Evolutionary conservation across 2,797 vertebrate species (phyloP).

Genomic region (Clarias fuscus): DNA sequence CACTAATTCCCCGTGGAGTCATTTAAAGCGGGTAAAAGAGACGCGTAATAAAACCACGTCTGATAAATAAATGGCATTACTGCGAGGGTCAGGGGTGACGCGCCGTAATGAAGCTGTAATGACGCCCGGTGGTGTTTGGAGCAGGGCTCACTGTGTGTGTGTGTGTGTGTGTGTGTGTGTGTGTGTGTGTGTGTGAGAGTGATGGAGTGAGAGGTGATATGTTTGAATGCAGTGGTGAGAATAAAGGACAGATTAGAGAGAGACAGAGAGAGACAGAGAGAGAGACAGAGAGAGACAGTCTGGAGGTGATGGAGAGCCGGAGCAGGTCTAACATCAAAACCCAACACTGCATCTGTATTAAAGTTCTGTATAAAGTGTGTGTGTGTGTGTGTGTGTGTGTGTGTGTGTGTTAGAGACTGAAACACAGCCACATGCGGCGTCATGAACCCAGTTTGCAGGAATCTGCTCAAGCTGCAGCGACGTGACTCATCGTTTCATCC

Average conservation of each 20-base stretch:
- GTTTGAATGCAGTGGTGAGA: conserved; percentile 12
- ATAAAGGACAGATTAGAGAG: conserved; percentile 6
- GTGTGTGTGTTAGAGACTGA: not conserved
- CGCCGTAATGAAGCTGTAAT: conserved; percentile 34
- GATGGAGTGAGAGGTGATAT: conserved; percentile 13
- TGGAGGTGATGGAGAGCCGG: not conserved
- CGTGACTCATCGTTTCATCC: not conserved
- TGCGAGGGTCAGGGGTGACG: not conserved
- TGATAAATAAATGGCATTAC: not conserved
- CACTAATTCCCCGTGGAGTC: not conserved
- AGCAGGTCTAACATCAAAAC: not conserved
- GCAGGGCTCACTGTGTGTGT: not conserved
- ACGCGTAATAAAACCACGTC: not conserved
- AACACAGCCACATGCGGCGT: not conserved
- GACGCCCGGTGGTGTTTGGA: conserved; percentile 15
- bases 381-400: not conserved
- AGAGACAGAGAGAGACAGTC: not conserved
- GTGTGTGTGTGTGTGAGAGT: not conserved
- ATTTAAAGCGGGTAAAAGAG: not conserved
- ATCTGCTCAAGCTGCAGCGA: not conserved
- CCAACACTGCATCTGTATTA: not conserved
- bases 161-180: no score
- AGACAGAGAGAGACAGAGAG: not conserved
- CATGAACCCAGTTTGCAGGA: not conserved
- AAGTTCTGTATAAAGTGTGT: not conserved